Evolutionary conservation across 2,888 invertebrate species (phyloP).

Genomic region (Nezara viridula): DNA sequence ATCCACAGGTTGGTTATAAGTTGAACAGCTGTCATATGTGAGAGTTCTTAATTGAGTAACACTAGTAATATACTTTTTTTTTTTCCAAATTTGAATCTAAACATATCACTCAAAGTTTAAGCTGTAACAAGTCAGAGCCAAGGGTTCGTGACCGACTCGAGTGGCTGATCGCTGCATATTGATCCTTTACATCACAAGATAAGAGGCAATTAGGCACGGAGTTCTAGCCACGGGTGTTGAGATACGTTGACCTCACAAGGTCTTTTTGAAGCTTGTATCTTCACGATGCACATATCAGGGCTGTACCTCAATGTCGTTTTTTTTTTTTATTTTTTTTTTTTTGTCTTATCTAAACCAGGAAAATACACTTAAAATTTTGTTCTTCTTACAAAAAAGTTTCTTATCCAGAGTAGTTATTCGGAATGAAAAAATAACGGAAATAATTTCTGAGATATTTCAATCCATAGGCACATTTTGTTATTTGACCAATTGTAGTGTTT

Average conservation of each 20-base stretch:
- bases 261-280: background rate
- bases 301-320: background rate
- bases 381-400: background rate
- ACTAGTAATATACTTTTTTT: too few relatives aligned
- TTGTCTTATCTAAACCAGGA: background rate
- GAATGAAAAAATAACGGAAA: background rate
- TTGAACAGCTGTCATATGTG: too few relatives aligned
- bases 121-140: background rate
- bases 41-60: too few relatives aligned
- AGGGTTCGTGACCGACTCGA: background rate
- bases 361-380: background rate
- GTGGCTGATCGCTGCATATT: background rate
- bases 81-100: background rate
- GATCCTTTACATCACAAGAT: slow-evolving; percentile 33
- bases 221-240: background rate
- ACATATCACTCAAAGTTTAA: background rate
- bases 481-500: too few relatives aligned
- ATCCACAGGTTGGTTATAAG: too few relatives aligned
- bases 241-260: slow-evolving; percentile 6
- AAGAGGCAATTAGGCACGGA: background rate
- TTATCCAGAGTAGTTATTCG: background rate
- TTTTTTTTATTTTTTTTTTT: background rate
- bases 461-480: too few relatives aligned
- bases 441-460: too few relatives aligned
- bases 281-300: background rate